Conservation (phyloP, 2,888 invertebrate genomes). For the Chrysotoxum bicinctum region DNA sequence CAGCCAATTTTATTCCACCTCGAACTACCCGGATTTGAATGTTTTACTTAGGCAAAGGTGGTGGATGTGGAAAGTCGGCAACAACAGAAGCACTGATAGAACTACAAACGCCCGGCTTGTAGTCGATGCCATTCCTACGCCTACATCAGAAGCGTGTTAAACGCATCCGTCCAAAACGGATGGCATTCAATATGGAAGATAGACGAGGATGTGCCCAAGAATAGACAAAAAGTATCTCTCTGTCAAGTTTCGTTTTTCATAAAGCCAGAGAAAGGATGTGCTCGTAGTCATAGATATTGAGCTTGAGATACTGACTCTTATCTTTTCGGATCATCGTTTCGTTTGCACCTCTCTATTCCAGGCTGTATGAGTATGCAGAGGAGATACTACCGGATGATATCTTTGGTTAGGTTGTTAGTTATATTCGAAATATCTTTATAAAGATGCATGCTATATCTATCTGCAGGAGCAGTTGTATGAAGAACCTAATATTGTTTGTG, state of each 20-base stretch:
- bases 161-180: constrained; percentile 63
- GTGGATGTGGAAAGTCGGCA: background rate
- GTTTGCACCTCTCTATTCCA: constrained; percentile 34
- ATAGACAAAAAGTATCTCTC: constrained; percentile 5
- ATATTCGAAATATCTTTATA: constrained; percentile 44
- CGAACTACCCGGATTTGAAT: background rate
- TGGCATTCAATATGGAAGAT: constrained; percentile 26
- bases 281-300: constrained; percentile 1
- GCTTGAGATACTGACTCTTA: constrained; percentile 39
- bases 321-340: constrained; percentile 45
- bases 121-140: constrained; percentile 33
- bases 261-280: constrained; percentile 6
- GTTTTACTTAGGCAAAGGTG: background rate
- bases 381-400: constrained; percentile 19
- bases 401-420: constrained; percentile 32
- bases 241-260: constrained; percentile 45
- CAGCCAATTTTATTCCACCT: constrained; percentile 37
- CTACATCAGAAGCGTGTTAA: constrained; percentile 43
- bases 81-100: constrained; percentile 4
- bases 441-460: constrained; percentile 18
- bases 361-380: background rate
- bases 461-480: background rate
- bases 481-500: constrained; percentile 46
- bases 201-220: constrained; percentile 5
- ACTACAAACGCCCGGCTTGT: background rate